Percentiles rank a stretch among this genome's conserved stretches.
Conservation (phyloP, 2,113 vertebrate genomes). For the Circaetus cinerascens region DNA sequence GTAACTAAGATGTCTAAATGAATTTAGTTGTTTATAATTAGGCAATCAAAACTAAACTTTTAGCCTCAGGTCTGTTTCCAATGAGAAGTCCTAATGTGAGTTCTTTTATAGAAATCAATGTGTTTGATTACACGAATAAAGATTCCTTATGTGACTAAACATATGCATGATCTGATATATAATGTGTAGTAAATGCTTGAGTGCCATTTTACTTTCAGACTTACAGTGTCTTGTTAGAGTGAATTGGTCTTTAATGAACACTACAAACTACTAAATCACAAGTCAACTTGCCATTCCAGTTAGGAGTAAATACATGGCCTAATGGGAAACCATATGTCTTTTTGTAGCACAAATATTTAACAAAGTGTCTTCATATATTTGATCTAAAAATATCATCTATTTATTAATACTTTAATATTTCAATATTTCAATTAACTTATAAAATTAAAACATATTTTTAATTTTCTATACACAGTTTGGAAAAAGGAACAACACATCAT, state of each 20-base stretch:
- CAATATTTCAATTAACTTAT: constrained; percentile 31
- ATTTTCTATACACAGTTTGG: constrained; percentile 7
- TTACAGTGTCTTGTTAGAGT: not conserved
- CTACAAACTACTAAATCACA: not conserved
- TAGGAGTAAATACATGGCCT: constrained; percentile 15
- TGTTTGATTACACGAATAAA: not conserved
- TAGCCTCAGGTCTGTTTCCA: not conserved
- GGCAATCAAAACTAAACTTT: not conserved
- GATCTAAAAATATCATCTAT: constrained; percentile 68
- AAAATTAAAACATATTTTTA: constrained; percentile 27
- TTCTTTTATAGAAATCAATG: not conserved
- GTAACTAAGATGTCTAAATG: not conserved
- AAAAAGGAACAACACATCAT: constrained; percentile 40
- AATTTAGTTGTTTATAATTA: not conserved
- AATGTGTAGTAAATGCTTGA: not conserved
- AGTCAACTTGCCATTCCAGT: not conserved
- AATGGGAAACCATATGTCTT: not conserved
- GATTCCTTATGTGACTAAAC: not conserved
- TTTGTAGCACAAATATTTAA: constrained; percentile 44
- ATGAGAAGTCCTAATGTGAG: not conserved
- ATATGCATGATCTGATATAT: not conserved
- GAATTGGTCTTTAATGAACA: not conserved
- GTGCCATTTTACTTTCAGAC: not conserved
- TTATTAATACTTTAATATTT: constrained; percentile 52
- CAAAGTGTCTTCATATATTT: constrained; percentile 29